These are phyloP conservation scores for Toxotes lorentzi DNA, from an alignment of 2,797 vertebrate species.

Conservation along the genomic window DNA sequence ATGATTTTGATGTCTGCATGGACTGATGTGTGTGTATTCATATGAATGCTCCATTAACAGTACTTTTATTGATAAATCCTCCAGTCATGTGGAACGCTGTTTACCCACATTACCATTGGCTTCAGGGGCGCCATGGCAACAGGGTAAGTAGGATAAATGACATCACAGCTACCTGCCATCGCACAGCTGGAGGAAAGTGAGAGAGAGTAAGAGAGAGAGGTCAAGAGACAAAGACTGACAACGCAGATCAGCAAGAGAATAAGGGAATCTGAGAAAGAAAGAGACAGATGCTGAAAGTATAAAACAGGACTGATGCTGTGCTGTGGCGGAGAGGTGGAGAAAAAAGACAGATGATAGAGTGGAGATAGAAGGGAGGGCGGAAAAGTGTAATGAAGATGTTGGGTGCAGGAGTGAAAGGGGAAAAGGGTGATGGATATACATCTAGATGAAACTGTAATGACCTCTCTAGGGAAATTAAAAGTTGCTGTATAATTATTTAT, in stretches of 20 bases:
- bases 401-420: constrained; percentile 36
- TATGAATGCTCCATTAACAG: constrained; percentile 47
- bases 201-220: background rate
- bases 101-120: constrained; percentile 59
- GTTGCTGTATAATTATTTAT: constrained; percentile 67
- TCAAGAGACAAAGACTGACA: constrained; percentile 11
- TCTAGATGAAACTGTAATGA: constrained; percentile 61
- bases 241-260: constrained; percentile 23
- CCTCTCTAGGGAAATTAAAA: constrained; percentile 71
- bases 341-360: constrained; percentile 36
- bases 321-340: constrained; percentile 1
- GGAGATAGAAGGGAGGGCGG: constrained; percentile 22
- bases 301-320: constrained; percentile 28
- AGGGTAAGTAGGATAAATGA: constrained; percentile 70
- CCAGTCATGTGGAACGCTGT: constrained; percentile 62
- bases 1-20: background rate
- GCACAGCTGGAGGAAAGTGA: constrained; percentile 41
- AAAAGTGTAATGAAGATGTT: constrained; percentile 58
- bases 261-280: constrained; percentile 8
- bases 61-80: constrained; percentile 68
- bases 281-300: constrained; percentile 19
- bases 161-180: constrained; percentile 54
- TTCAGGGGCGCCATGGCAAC: constrained; percentile 64
- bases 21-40: background rate
- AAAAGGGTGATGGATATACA: constrained; percentile 54